Conservation (phyloP, 2,113 vertebrate genomes). For the Lynx canadensis region DNA sequence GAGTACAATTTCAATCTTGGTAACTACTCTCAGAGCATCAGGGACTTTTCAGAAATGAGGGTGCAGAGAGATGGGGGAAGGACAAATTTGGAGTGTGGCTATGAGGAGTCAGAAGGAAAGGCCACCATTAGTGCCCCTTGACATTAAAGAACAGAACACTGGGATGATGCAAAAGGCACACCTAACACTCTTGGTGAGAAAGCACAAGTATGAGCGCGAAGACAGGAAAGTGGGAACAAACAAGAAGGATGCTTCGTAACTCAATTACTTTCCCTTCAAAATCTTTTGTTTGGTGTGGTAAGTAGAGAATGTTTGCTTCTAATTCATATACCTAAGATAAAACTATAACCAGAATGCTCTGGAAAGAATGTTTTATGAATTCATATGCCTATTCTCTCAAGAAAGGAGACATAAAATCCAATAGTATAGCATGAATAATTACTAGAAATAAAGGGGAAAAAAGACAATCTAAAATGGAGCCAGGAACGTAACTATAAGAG, state of each 20-base stretch:
- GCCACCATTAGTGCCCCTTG: no score
- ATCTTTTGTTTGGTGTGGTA: background rate
- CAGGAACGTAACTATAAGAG: background rate
- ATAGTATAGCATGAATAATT: background rate
- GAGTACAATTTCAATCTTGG: background rate
- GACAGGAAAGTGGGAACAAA: background rate
- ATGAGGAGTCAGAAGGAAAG: background rate
- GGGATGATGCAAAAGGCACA: background rate
- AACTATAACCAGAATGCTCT: background rate
- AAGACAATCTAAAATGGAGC: background rate
- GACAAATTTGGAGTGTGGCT: background rate
- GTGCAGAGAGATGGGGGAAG: background rate
- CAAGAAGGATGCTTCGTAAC: background rate
- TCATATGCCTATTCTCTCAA: background rate
- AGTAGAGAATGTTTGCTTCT: background rate
- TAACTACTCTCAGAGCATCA: background rate
- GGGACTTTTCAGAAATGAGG: background rate
- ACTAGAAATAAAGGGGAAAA: background rate
- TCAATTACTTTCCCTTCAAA: background rate
- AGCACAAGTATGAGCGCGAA: background rate
- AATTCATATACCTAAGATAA: background rate
- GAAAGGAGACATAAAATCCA: conserved; percentile 20
- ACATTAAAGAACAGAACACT: background rate
- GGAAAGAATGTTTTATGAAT: conserved; percentile 25
- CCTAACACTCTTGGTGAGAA: background rate